Evolutionary conservation across 2,888 invertebrate genomes (phyloP).

Genomic region (Entomobrya multifasciata): DNA sequence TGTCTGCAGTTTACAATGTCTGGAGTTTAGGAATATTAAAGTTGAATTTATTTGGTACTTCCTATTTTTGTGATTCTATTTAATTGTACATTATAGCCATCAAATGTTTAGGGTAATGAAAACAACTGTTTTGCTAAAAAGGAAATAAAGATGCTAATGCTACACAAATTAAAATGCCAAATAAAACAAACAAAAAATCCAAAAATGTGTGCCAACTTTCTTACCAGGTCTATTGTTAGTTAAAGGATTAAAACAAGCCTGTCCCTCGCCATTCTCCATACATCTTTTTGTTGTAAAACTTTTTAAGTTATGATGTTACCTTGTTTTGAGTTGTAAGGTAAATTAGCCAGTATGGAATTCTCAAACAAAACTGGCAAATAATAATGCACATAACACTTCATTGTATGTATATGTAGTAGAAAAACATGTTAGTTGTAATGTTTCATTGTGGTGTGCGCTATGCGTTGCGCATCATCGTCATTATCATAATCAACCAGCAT

Average conservation of each 20-base stretch:
- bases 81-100: too few species aligned
- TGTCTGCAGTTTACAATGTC: too few species aligned
- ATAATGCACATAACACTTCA: too few species aligned
- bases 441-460: not conserved
- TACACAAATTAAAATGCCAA: too few species aligned
- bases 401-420: not conserved
- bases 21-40: too few species aligned
- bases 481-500: not conserved
- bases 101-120: too few species aligned
- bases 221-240: not conserved
- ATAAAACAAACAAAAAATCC: not conserved
- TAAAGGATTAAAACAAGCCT: not conserved
- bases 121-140: too few species aligned
- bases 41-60: too few species aligned
- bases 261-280: too few species aligned
- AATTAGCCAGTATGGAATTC: not conserved
- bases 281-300: not conserved
- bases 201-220: conserved; percentile 3
- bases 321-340: conserved; percentile 15
- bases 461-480: not conserved
- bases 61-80: too few species aligned
- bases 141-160: too few species aligned
- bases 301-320: not conserved
- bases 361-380: too few species aligned
- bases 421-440: not conserved